Evolutionary conservation across 2,113 vertebrate genomes (phyloP).

Genomic region (Rhegmatorhina hoffmannsi): DNA sequence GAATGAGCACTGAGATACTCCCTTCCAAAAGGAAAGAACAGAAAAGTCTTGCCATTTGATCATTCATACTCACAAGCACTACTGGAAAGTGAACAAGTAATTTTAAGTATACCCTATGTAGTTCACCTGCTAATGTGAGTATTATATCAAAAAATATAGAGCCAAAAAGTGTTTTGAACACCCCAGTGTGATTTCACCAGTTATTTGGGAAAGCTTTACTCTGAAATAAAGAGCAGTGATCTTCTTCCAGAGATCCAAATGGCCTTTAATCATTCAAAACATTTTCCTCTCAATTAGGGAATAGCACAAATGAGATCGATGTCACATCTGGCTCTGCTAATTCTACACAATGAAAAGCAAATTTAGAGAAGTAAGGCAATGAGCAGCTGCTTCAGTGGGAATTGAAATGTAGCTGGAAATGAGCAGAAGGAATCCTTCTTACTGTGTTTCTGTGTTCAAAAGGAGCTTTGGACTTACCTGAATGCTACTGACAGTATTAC

Average conservation of each 20-base stretch:
- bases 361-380: not conserved
- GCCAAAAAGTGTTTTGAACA: not conserved
- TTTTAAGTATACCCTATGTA: slow-evolving; percentile 12
- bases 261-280: not conserved
- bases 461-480: not conserved
- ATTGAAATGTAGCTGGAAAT: not conserved
- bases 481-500: not conserved
- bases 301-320: not conserved
- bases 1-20: not conserved
- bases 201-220: not conserved
- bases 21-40: slow-evolving; percentile 31
- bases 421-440: not conserved
- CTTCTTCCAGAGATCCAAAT: not conserved
- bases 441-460: not conserved
- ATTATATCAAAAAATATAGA: not conserved
- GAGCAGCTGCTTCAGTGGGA: not conserved
- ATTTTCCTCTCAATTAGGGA: not conserved
- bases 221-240: not conserved
- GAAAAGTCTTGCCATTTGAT: slow-evolving; percentile 30
- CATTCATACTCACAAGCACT: not conserved
- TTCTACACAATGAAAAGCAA: not conserved
- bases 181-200: not conserved
- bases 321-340: not conserved
- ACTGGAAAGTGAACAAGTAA: slow-evolving; percentile 48
- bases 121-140: not conserved